Base-by-base conservation (phyloP, 2,888 invertebrate species). In the Timema cristinae region DNA sequence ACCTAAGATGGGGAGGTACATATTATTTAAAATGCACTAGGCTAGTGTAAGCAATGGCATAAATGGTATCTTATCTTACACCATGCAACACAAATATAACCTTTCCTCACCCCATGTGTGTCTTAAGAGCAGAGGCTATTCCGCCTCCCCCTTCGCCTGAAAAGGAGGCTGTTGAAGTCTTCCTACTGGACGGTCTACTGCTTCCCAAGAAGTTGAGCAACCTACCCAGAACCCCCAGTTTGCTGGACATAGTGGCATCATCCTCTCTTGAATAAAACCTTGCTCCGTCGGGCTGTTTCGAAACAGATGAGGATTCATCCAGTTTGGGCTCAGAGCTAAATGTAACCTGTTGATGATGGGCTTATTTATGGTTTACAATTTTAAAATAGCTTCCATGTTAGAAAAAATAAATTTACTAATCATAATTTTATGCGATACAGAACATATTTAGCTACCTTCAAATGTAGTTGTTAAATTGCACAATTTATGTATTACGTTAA, bases 321-420 rank as follows among this genome's bases (percentile, higher is more conserved):
- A 89, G 84, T 79, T 88, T 88, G 0, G 89, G 89, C 77, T 89
- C 88, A 0, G 89, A 89, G 78, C 88, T 88, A 78, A 89, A 89
- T 71, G 87, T 88, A 72, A 89, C 87, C 1, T 88, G 72, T 32
- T 32, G 32, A 32, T 32, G 32, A 4, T 32, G 32, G 32, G 4
- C 32, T 32, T 32, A 32, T 32, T 32, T 32, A 32, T 1, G 1
- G 32, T 32, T 32, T 32, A 32, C 32, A 32, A 32, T 32, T 32
- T 32, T 32, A 32, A 32, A 32, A 32, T 32, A 32, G 32, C 32
- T 32, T 32, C 32, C 32, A 2, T 32, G 32, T 4, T 32, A 32
- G 32, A 32, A 32, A 32, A 32, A 32, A 32, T 32, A 32, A 32
- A 32, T 32, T 32, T 32, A 32, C 4, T 32, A 32, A 32, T 32